Conservation (phyloP, 2,113 vertebrate species). For the Lycaon pictus region DNA sequence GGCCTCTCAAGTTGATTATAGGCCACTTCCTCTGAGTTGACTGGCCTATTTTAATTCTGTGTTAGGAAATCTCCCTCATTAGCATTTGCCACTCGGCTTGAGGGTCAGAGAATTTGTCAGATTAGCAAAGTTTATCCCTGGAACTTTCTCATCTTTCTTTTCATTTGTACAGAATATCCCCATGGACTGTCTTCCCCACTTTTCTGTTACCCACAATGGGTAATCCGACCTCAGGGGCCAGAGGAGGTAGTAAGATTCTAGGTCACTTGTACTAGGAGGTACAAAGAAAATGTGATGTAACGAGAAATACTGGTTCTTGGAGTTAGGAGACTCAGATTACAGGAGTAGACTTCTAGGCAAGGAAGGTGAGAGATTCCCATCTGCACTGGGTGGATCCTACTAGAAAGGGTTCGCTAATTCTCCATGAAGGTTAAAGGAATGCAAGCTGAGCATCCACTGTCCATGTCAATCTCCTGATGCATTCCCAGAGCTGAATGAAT, state of each 20-base stretch:
- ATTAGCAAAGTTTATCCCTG: constrained; percentile 24
- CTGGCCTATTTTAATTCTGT: constrained; percentile 28
- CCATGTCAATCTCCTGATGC: not conserved
- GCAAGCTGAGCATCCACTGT: not conserved
- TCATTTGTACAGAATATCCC: not conserved
- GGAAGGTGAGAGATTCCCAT: not conserved
- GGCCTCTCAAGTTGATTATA: constrained; percentile 46
- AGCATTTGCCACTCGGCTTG: constrained; percentile 7
- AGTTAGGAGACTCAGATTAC: not conserved
- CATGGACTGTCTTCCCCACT: not conserved
- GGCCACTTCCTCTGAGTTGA: constrained; percentile 26
- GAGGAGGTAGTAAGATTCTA: not conserved
- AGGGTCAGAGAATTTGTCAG: constrained; percentile 32
- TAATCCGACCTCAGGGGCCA: not conserved
- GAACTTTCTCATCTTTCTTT: constrained; percentile 26
- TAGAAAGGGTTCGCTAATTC: not conserved
- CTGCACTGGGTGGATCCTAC: not conserved
- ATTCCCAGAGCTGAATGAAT: not conserved
- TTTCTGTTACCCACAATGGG: not conserved
- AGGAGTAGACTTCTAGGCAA: not conserved
- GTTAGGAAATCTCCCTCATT: constrained; percentile 54
- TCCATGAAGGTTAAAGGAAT: not conserved
- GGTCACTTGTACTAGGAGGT: not conserved
- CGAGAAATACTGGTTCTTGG: not conserved
- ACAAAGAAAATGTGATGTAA: not conserved